Percentiles rank a stretch among this genome's conserved stretches.
Evolutionary conservation across 2,888 invertebrate species (phyloP).

Genomic region (Calliopum simillimum): DNA sequence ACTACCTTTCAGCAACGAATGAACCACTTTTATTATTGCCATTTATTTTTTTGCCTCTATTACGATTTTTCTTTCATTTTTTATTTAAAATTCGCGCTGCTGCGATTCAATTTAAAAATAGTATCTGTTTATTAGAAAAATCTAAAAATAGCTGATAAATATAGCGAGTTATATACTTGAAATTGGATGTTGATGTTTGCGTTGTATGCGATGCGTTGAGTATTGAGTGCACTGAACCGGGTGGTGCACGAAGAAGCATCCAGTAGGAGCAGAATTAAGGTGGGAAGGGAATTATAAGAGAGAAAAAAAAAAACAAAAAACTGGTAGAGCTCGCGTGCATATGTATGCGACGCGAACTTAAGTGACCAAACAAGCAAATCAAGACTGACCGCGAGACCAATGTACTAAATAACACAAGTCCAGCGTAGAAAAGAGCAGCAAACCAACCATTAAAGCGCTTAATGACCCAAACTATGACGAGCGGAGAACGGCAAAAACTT

Average conservation of each 20-base stretch:
- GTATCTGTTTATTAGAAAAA: constrained; percentile 57
- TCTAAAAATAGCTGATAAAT: constrained; percentile 54
- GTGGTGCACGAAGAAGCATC: neutral
- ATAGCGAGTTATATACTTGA: constrained; percentile 38
- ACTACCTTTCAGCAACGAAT: constrained; percentile 19
- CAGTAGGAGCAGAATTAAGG: neutral
- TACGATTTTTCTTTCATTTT: too few species aligned
- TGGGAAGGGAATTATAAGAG: neutral
- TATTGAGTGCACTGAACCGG: constrained; percentile 27
- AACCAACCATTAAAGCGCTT: constrained; percentile 17
- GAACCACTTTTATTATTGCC: constrained; percentile 25
- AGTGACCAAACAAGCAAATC: neutral
- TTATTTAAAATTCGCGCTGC: too few species aligned
- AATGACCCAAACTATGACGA: constrained; percentile 13
- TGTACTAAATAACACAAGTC: constrained; percentile 13
- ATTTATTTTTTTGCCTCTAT: too few species aligned
- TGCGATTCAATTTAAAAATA: constrained; percentile 52
- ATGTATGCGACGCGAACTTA: too few species aligned
- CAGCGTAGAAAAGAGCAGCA: constrained; percentile 14
- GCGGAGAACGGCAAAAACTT: neutral
- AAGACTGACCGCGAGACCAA: neutral
- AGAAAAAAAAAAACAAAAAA: neutral
- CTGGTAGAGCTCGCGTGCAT: too few species aligned
- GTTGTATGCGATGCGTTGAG: neutral
- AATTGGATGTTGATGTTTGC: constrained; percentile 7